Evolutionary conservation across 2,113 vertebrate species (phyloP).

Genomic region (Willisornis vidua): DNA sequence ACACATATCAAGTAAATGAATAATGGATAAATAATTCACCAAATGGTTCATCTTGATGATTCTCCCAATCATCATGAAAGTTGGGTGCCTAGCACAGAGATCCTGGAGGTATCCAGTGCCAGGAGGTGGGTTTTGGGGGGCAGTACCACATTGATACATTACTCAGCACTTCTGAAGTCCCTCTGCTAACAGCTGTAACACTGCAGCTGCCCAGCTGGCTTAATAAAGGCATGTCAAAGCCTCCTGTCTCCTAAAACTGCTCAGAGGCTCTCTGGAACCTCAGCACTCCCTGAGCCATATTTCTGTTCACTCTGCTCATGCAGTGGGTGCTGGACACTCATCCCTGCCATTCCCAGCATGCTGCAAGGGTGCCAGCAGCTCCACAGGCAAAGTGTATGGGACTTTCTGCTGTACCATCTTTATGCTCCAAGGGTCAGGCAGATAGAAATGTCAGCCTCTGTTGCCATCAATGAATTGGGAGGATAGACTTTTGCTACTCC

Average conservation of each 20-base stretch:
- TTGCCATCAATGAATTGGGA: background rate
- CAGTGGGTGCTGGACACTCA: background rate
- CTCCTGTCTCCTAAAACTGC: background rate
- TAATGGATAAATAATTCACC: slow-evolving; percentile 44
- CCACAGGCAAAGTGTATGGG: background rate
- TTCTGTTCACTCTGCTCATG: background rate
- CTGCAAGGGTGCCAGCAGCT: background rate
- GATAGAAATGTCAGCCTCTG: background rate
- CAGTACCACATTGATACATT: background rate
- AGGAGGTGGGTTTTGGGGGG: background rate
- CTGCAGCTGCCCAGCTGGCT: background rate
- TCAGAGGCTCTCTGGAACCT: background rate
- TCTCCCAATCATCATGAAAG: background rate
- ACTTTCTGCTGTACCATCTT: background rate
- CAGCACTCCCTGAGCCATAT: background rate
- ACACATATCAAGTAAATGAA: background rate
- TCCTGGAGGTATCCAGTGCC: background rate
- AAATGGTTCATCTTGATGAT: background rate
- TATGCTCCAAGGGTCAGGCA: background rate
- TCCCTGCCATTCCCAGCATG: background rate
- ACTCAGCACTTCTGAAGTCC: background rate
- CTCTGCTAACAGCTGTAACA: background rate
- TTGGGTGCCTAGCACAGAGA: background rate
- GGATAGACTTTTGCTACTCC: background rate
- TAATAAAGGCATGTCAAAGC: accelerated